Conservation (phyloP, 2,113 vertebrate genomes). For the Suncus etruscus region DNA sequence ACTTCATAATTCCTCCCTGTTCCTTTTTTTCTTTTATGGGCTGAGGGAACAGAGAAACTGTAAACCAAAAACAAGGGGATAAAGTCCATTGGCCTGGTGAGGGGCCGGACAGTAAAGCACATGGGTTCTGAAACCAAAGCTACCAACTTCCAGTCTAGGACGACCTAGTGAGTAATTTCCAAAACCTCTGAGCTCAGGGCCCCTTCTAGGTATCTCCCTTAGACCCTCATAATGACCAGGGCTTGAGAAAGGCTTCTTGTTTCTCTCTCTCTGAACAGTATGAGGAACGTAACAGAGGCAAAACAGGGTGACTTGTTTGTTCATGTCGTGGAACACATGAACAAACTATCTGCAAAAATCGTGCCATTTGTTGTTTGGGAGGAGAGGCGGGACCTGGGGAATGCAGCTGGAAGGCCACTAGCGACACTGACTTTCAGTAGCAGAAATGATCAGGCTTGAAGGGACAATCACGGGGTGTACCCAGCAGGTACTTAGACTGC, state of each 20-base stretch:
- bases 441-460: constrained; percentile 99
- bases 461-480: constrained; percentile 92
- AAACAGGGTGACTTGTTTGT: neutral
- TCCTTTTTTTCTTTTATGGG: neutral
- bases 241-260: constrained; percentile 15
- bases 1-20: neutral
- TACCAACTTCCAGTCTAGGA: constrained; percentile 28
- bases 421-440: constrained; percentile 89
- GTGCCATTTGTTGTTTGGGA: constrained; percentile 68
- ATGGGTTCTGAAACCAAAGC: neutral
- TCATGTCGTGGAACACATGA: neutral
- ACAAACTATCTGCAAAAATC: constrained; percentile 50
- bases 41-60: constrained; percentile 16
- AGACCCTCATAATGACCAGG: neutral
- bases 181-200: neutral
- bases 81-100: neutral
- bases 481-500: constrained; percentile 96
- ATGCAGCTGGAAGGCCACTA: constrained; percentile 63
- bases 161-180: constrained; percentile 25
- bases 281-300: neutral
- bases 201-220: neutral
- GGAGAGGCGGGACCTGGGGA: constrained; percentile 6
- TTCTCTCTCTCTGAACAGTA: neutral
- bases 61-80: constrained; percentile 35
- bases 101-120: neutral